Evolutionary conservation across 2,888 invertebrate genomes (phyloP), one percentile per base, ranked within the genome.

Genomic region (Magallana nippona): DNA sequence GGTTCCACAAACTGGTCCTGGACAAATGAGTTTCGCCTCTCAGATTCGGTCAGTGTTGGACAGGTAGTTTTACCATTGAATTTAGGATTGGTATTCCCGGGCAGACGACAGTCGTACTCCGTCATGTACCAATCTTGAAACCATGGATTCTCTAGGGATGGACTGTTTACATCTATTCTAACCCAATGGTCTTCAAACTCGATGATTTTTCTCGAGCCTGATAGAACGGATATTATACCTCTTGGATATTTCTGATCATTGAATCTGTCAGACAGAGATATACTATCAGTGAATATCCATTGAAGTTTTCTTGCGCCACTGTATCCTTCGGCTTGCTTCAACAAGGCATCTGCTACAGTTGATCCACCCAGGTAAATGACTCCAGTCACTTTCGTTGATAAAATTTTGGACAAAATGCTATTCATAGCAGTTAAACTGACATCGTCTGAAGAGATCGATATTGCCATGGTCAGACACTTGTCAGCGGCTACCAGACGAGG

Each of bases 181-280:
- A 92, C 89, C 93, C 93, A 93, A 85, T 93, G 92, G 85, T 92
- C 92, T 83, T 93, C 93, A 89, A 93, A 93, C 85, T 93, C 93
- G 11, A 90, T 91, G 15, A 93, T 92, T 56, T 87, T 88, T 63
- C 93, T 88, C 5, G 89, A 89, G 5, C 90, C 88, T 1, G 92
- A 91, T 0, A 91, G 81, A 8, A 93, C 88, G 10, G 89, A 86
- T 17, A 93, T 86, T 10, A 92, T 85, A 71, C 93, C 93, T 78
- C 90, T 88, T 11, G 91, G 91, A 84, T 93, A 93, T 27, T 79
- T 87, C 81, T 86, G 86, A 8, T 82, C 85, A 10, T 85, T 85
- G 79, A 88, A 90, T 13, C 82, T 85, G 1, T 86, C 86, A 19
- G 88, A 86, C 32, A 91, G 80, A 1, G 91, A 85, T 10, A 93